Evolutionary conservation across 2,888 invertebrate species (phyloP).

Genomic region (Drosophila villosipedis): DNA sequence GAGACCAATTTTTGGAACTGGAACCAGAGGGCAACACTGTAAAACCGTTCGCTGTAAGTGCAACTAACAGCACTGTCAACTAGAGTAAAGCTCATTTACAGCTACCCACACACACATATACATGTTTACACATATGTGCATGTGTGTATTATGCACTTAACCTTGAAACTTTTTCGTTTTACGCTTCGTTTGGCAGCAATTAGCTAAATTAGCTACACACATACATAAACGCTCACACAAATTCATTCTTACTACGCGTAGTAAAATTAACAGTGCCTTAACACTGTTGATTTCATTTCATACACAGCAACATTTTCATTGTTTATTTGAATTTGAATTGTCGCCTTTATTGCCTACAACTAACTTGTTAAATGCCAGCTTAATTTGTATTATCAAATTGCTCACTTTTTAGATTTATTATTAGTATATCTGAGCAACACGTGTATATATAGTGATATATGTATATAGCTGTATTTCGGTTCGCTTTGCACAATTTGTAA

Average conservation of each 20-base stretch:
- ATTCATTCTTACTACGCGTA: background rate
- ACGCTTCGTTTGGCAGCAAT: constrained; percentile 67
- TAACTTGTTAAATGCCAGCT: constrained; percentile 20
- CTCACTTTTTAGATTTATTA: constrained; percentile 36
- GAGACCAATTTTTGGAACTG: constrained; percentile 53
- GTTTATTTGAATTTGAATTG: background rate
- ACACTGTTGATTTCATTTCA: constrained; percentile 44
- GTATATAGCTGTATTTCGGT: background rate
- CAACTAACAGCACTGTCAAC: constrained; percentile 29
- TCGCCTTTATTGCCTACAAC: background rate
- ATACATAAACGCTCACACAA: background rate
- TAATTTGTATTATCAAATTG: constrained; percentile 22
- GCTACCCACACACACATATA: background rate
- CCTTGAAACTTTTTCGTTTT: constrained; percentile 38
- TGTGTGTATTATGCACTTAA: constrained; percentile 28
- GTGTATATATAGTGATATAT: background rate
- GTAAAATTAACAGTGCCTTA: constrained; percentile 2
- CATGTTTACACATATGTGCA: background rate
- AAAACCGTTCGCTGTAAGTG: constrained; percentile 76
- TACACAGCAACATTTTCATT: constrained; percentile 24
- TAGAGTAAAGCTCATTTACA: constrained; percentile 2
- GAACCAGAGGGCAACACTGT: constrained; percentile 66
- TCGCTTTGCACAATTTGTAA: constrained; percentile 44
- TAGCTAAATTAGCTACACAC: constrained; percentile 44
- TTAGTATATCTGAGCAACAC: background rate